Evolutionary conservation across 1,140 invertebrate genomes (phyloP).

Genomic region (Drosophila takahashii): DNA sequence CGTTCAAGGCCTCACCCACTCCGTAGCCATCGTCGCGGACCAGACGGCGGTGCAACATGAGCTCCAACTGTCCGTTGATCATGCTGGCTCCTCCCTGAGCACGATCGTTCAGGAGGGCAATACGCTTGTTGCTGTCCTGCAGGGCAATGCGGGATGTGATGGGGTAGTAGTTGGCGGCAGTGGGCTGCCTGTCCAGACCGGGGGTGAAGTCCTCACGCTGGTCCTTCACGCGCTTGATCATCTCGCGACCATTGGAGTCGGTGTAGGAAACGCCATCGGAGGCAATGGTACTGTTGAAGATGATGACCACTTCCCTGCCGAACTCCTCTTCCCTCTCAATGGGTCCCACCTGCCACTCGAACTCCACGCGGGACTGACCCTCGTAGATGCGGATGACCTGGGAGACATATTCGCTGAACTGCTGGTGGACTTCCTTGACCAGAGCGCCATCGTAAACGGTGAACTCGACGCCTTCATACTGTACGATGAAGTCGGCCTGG

Average conservation of each 20-base stretch:
- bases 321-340: constrained; percentile 91
- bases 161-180: constrained; percentile 97
- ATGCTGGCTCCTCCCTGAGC: constrained; percentile 94
- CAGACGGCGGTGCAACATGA: constrained; percentile 95
- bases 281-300: constrained; percentile 88
- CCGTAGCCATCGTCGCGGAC: constrained; percentile 96
- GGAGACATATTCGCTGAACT: constrained; percentile 90
- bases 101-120: constrained; percentile 92
- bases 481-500: constrained; percentile 60
- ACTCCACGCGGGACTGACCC: constrained; percentile 89
- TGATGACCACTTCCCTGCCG: constrained; percentile 94
- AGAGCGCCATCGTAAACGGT: constrained; percentile 87
- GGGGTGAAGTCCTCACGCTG: constrained; percentile 91
- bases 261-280: constrained; percentile 93
- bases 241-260: constrained; percentile 97
- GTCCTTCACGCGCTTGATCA: constrained; percentile 91
- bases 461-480: constrained; percentile 85
- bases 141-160: constrained; percentile 93
- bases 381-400: constrained; percentile 92
- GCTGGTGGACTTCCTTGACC: constrained; percentile 94
- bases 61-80: constrained; percentile 89
- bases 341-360: constrained; percentile 97
- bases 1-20: constrained; percentile 96
- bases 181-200: constrained; percentile 87
- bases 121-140: constrained; percentile 84